Evolutionary conservation across 2,113 vertebrate species (phyloP).

Genomic region (Columba livia): DNA sequence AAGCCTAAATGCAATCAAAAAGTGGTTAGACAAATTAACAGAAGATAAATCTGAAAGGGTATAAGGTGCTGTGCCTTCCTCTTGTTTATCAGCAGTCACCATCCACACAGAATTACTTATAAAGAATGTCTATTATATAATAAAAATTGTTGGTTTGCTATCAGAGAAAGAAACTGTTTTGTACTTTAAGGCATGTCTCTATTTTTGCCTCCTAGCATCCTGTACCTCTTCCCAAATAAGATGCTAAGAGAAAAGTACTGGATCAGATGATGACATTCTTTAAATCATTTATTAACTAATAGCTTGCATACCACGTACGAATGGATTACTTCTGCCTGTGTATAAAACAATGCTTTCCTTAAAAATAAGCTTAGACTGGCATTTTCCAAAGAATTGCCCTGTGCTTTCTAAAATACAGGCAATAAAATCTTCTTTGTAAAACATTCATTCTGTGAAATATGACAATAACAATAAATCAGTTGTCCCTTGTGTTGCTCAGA

Average conservation of each 20-base stretch:
- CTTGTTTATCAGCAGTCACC: not conserved
- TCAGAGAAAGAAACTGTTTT: not conserved
- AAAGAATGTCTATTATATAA: not conserved
- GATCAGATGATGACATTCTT: not conserved
- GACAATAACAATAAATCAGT: conserved; percentile 5
- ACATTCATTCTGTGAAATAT: not conserved
- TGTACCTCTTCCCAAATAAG: not conserved
- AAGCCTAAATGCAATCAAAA: not conserved
- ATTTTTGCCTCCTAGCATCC: not conserved
- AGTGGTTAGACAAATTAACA: not conserved
- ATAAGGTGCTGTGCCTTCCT: not conserved
- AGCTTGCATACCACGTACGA: not conserved
- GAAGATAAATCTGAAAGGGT: not conserved
- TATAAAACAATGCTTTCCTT: not conserved
- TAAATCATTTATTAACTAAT: not conserved
- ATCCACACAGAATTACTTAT: not conserved
- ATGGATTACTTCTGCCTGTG: not conserved
- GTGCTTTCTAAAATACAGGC: not conserved
- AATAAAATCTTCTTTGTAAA: not conserved
- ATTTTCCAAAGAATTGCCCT: not conserved
- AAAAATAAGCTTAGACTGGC: not conserved
- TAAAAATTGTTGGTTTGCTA: not conserved
- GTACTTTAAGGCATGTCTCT: not conserved
- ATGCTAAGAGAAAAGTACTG: not conserved
- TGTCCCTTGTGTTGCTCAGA: not conserved